phyloP scores from a whole-genome alignment of 2,113 vertebrate genomes.

The Dicrurus megarhynchus region DNA sequence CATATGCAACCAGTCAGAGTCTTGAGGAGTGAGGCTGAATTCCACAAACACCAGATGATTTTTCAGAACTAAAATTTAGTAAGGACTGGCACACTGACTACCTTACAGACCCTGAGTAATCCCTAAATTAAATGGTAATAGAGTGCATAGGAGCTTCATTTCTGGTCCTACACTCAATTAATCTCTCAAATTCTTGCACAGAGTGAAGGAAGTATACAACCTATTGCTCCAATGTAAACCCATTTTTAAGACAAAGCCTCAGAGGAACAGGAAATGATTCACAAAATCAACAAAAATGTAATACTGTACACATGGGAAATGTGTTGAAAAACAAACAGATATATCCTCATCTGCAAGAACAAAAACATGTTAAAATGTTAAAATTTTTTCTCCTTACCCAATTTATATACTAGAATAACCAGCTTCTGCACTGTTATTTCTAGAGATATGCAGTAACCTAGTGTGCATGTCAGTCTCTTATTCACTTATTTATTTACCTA shows the following conservation, averaged over 20 bases:
- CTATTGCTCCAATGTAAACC: neutral
- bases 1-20: too few species aligned
- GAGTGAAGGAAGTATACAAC: neutral
- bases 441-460: neutral
- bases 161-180: neutral
- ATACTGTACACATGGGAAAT: neutral
- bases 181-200: neutral
- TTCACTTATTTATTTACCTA: neutral
- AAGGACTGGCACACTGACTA: neutral
- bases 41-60: neutral
- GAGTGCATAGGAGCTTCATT: neutral
- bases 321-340: neutral
- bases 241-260: neutral
- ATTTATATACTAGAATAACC: neutral
- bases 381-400: neutral
- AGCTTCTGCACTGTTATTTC: neutral
- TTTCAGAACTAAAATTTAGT: neutral
- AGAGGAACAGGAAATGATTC: neutral
- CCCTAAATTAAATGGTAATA: neutral
- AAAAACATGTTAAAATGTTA: neutral
- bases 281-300: neutral
- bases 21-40: neutral
- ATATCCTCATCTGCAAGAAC: neutral
- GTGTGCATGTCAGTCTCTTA: neutral
- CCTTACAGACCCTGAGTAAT: neutral